Conservation (phyloP, 53 echinoderm and acorn worm genomes). For the Echinometra lucunter region DNA sequence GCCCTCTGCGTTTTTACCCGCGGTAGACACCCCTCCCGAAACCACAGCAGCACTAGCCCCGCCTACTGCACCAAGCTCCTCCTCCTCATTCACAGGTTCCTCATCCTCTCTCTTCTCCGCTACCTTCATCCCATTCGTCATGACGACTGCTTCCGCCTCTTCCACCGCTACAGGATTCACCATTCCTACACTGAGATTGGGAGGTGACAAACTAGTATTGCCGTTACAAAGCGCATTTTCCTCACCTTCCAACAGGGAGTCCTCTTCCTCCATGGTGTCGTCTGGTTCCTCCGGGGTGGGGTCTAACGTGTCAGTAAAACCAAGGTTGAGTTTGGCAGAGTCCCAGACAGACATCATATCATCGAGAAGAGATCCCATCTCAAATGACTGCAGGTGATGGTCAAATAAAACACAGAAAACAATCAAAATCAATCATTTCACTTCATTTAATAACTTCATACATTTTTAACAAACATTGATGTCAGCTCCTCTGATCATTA, state of each 20-base stretch:
- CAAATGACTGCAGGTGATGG: constrained; percentile 79
- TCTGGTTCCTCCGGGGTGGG: constrained; percentile 41
- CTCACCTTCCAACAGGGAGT: constrained; percentile 74
- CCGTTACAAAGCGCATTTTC: constrained; percentile 67
- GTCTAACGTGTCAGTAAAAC: constrained; percentile 52
- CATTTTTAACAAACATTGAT: too few species aligned
- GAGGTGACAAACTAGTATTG: constrained; percentile 67
- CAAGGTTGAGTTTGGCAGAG: constrained; percentile 73
- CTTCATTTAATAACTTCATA: too few species aligned
- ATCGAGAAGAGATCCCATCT: constrained; percentile 96
- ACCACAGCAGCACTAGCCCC: constrained; percentile 48
- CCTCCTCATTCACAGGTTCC: not conserved
- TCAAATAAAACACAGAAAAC: not conserved
- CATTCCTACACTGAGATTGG: constrained; percentile 61
- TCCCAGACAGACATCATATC: constrained; percentile 98
- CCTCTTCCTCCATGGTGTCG: constrained; percentile 36
- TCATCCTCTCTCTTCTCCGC: constrained; percentile 22
- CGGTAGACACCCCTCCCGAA: not conserved
- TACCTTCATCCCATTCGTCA: not conserved
- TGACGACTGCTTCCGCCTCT: not conserved
- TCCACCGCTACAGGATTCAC: constrained; percentile 66
- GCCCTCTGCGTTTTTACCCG: constrained; percentile 62
- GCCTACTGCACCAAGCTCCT: constrained; percentile 48
- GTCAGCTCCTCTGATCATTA: too few species aligned
- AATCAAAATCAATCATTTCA: too few species aligned